Evolutionary conservation across 1,140 invertebrate species (phyloP), one percentile per base, ranked within the genome.

Genomic region (Drosophila persimilis): DNA sequence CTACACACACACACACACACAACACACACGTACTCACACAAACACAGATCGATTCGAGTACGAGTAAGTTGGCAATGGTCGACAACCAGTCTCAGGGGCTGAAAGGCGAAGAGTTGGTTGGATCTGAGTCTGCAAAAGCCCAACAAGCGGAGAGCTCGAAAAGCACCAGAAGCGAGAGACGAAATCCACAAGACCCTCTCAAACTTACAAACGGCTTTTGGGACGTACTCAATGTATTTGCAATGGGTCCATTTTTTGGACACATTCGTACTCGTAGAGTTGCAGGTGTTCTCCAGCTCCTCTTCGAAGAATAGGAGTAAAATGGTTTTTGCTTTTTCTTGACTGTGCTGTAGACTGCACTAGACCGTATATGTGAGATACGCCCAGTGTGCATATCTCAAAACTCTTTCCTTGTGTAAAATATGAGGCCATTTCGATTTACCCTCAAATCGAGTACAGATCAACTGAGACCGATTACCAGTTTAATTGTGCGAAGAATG

Each of bases 131-230:
- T 53, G 50, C 35, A 62, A 59, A 73, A 50, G 45, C 43, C 55
- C 31, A 20, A 44, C 5, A 29, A 26, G 55, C 43, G 26, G 64
- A 54, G 54, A 60, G 46, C 48, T 17, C 59, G 29, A 53, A 62
- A 46, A 59, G 61, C 59, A 71, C 62, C 76, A 69, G 60, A 78
- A 78, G 60, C 57, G 47, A 64, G 41, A 80, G 41, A 80, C 63
- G 48, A 64, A 48, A 61, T 81, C 73, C 78, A 77, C 78, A 77
- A 61, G 29, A 48, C 17, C 54, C 56, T 22, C 29, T 35, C 13
- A 50, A 45, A 55, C 44, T 17, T 29, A 17, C 50, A 35, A 17
- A 41, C 69, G 73, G 73, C 69, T 57, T 52, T 71, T 45, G 45
- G 31, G 31, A 9, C 8, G 31, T 8, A 31, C 31, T 31, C 8